Evolutionary conservation across 2,113 vertebrate species (phyloP).

Genomic region (Phyllopteryx taeniolatus): DNA sequence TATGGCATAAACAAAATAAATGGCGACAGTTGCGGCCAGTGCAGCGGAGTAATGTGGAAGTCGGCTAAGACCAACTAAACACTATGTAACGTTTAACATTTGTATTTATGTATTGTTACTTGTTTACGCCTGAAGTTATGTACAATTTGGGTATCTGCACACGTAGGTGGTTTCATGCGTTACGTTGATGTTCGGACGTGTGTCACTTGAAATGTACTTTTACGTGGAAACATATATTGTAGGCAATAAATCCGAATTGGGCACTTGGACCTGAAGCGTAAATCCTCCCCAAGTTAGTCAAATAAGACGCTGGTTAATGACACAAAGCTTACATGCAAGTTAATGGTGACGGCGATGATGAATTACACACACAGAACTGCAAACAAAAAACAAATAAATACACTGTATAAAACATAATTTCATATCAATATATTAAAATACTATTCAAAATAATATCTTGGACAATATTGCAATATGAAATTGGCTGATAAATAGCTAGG

Average conservation of each 20-base stretch:
- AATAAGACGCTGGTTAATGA: background rate
- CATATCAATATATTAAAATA: conserved; percentile 79
- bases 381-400: conserved; percentile 67
- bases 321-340: conserved; percentile 1
- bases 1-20: no score
- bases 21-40: no score
- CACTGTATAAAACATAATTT: conserved; percentile 77
- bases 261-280: background rate
- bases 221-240: background rate
- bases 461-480: conserved; percentile 76
- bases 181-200: background rate
- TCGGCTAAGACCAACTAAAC: no score
- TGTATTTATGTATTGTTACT: no score
- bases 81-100: no score
- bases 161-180: background rate
- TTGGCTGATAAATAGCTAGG: conserved; percentile 70
- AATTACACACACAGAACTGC: conserved; percentile 35
- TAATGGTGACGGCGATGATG: background rate
- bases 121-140: background rate
- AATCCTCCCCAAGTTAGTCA: background rate
- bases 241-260: background rate
- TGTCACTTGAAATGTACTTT: no score
- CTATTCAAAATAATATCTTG: conserved; percentile 75
- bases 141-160: background rate
- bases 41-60: no score